Evolutionary conservation across 2,888 invertebrate species (phyloP), one percentile per base, ranked within the genome.

Genomic region (Ommatoiulus sabulosus): DNA sequence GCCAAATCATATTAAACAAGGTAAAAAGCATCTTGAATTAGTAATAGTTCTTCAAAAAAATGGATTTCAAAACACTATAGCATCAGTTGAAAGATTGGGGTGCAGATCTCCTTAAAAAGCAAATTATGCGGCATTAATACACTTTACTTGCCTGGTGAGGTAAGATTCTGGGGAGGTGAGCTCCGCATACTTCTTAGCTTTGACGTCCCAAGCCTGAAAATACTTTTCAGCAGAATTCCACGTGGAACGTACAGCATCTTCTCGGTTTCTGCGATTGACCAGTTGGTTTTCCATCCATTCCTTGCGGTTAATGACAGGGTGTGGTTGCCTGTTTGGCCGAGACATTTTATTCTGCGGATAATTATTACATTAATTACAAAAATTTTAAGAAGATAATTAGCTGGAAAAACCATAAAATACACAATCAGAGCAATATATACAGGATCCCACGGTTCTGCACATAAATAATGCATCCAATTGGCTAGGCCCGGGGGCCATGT

Each of bases 261-360:
- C 88, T 6, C 46, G 84, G 44, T 52, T 87, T 12, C 72, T 17
- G 35, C 86, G 86, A 8, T 35, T 44, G n/a, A 72, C 43, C 52
- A 88, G 35, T 24, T 87, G 87, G 15, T 87, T 88, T 44, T 88
- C 88, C 86, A 86, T 43, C 88, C 88, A 88, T 44, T 88, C 88
- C 43, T 57, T 46, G 43, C 88, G 86, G 43, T 87, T 88, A n/a
- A 88, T 88, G 43, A n/a, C 20, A 12, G 87, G 87, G 12, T 87
- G 87, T 7, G 87, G 87, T 43, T 84, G 5, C 17, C n/a, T 44
- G 57, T 15, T 46, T 48, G 52, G 87, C 5, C 87, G 57, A 6
- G 87, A 48, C 87, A 87, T 63, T 86, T 85, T 20, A 44, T n/a
- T 12, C 80, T 80, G 80, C 2, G 3, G 24, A 80, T 35, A 35